These are phyloP conservation scores for Brienomyrus brachyistius DNA, from an alignment of 2,113 vertebrate species.

Conservation along the genomic window DNA sequence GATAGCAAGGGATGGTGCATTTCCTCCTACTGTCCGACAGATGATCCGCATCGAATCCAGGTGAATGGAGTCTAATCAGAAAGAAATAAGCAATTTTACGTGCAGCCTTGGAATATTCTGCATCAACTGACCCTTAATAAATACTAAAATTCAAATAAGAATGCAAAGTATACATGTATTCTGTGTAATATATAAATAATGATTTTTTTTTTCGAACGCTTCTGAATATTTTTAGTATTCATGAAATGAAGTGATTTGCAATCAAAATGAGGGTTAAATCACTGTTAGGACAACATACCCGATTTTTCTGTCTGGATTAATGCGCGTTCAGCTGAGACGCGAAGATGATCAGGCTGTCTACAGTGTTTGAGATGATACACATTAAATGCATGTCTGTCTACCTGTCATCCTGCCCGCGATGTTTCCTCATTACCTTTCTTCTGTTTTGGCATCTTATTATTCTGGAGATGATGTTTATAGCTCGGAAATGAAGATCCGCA, in stretches of 20 bases:
- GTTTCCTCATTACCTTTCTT: neutral
- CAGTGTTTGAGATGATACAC: neutral
- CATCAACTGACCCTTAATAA: neutral
- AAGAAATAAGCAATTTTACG: neutral
- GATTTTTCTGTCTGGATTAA: neutral
- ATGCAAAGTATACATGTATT: neutral
- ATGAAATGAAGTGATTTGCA: neutral
- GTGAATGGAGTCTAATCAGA: neutral
- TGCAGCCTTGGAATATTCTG: neutral
- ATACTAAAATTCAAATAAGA: neutral
- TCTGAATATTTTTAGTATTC: neutral
- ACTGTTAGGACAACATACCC: neutral
- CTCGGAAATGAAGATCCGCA: neutral
- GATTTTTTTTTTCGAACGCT: neutral
- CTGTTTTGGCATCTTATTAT: neutral
- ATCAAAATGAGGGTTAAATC: neutral
- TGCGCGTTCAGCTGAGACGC: neutral
- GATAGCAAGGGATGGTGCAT: neutral
- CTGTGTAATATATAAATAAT: neutral
- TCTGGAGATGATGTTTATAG: neutral
- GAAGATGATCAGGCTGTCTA: neutral
- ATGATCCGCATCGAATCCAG: neutral
- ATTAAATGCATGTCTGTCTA: neutral
- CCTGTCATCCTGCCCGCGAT: neutral
- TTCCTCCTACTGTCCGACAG: neutral